These are phyloP conservation scores for Marronus borbonicus DNA, from an alignment of 2,888 invertebrate species.

Conservation along the genomic window DNA sequence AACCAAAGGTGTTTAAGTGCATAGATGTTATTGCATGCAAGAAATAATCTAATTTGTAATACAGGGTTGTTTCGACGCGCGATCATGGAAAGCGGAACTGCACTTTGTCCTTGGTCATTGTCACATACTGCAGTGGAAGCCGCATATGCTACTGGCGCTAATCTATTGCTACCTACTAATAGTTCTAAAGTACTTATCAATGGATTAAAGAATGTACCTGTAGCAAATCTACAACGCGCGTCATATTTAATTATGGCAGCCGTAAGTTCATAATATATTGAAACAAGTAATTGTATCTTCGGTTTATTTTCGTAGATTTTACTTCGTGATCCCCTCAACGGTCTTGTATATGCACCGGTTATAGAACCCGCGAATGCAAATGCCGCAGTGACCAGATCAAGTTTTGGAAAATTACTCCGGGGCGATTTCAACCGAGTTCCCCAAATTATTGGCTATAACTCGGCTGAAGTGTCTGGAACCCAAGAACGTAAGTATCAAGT, in stretches of 20 bases:
- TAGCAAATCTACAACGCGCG: conserved; percentile 1
- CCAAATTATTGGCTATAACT: conserved; percentile 57
- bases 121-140: conserved; percentile 53
- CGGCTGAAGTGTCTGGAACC: conserved; percentile 52
- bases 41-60: background rate
- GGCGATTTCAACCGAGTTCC: conserved; percentile 56
- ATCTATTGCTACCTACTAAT: background rate
- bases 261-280: conserved; percentile 7
- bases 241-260: conserved; percentile 3
- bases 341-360: conserved; percentile 62
- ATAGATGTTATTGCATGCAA: background rate
- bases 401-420: conserved; percentile 55
- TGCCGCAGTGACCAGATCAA: conserved; percentile 60
- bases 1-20: conserved; percentile 23
- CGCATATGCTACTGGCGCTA: conserved; percentile 54
- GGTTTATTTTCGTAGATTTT: too few species aligned
- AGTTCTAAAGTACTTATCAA: conserved; percentile 50
- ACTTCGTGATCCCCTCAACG: conserved; percentile 52
- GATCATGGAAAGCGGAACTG: conserved; percentile 49
- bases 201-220: conserved; percentile 54
- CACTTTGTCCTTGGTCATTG: conserved; percentile 47
- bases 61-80: conserved; percentile 47
- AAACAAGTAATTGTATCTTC: too few species aligned
- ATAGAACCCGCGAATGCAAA: conserved; percentile 61
- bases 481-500: conserved; percentile 46